A percentile compares a stretch with the other conserved stretches of the same genome.
phyloP scores from a whole-genome alignment of 1,140 invertebrate genomes.

The Bombus huntii region DNA sequence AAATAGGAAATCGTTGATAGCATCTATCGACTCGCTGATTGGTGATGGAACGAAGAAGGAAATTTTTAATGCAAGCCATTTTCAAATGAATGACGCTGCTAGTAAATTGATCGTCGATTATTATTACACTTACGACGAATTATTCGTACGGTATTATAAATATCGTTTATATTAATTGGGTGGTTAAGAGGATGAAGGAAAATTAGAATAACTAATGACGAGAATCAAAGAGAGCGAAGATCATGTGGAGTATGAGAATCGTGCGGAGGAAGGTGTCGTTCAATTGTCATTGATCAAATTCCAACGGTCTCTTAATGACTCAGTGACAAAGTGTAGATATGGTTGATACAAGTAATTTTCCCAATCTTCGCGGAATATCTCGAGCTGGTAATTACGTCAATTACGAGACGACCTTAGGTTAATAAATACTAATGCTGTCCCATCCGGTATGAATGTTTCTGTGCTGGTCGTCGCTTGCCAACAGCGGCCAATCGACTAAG shows the following conservation, averaged over 20 bases:
- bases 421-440: constrained; percentile 70
- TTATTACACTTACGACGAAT: neutral
- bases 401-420: constrained; percentile 70
- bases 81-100: neutral
- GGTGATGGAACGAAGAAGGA: neutral
- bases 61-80: neutral
- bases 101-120: neutral
- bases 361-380: constrained; percentile 63
- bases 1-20: neutral
- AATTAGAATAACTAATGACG: neutral
- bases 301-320: neutral
- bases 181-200: neutral
- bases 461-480: constrained; percentile 30
- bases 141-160: too few species aligned
- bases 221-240: neutral
- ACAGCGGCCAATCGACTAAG: neutral
- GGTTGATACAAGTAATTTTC: constrained; percentile 64
- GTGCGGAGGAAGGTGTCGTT: neutral
- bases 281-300: neutral
- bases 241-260: neutral
- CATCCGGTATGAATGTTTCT: constrained; percentile 63
- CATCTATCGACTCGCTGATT: neutral
- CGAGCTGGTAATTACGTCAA: constrained; percentile 71
- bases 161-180: too few species aligned
- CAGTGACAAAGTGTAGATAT: neutral